Evolutionary conservation across 2,113 vertebrate genomes (phyloP).

Genomic region (Lepus americanus): DNA sequence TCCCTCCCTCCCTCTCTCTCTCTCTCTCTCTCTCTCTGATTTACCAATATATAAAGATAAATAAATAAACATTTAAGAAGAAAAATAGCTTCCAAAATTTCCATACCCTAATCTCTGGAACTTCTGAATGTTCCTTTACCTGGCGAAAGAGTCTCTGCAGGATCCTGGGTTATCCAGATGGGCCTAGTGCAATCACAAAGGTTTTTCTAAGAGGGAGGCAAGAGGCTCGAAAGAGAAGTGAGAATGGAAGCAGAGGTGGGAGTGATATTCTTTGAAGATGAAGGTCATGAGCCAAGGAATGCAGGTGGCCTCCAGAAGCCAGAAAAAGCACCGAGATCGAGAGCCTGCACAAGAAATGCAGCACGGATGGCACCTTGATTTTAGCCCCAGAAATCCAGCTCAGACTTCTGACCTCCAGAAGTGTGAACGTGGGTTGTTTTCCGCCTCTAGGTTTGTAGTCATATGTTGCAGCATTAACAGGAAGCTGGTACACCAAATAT

Average conservation of each 20-base stretch:
- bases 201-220: not conserved
- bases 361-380: constrained; percentile 1
- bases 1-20: no score
- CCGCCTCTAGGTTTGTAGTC: not conserved
- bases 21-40: no score
- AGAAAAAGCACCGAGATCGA: constrained; percentile 15
- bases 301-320: not conserved
- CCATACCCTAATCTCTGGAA: not conserved
- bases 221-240: not conserved
- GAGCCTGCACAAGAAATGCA: not conserved
- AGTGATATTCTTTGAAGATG: not conserved
- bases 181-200: not conserved
- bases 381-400: not conserved
- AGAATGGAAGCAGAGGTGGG: not conserved
- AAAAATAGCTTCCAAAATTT: not conserved
- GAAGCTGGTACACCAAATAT: not conserved
- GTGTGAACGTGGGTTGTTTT: not conserved
- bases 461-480: not conserved
- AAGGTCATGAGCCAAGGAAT: constrained; percentile 18
- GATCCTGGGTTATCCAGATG: not conserved
- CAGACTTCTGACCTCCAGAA: not conserved
- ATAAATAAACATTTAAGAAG: no score
- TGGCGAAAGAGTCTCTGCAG: not conserved
- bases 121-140: not conserved
- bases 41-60: no score